A percentile compares a stretch with the other conserved stretches of the same genome.
Evolutionary conservation across 2,113 vertebrate species (phyloP).

Genomic region (Microcebus jonahi): DNA sequence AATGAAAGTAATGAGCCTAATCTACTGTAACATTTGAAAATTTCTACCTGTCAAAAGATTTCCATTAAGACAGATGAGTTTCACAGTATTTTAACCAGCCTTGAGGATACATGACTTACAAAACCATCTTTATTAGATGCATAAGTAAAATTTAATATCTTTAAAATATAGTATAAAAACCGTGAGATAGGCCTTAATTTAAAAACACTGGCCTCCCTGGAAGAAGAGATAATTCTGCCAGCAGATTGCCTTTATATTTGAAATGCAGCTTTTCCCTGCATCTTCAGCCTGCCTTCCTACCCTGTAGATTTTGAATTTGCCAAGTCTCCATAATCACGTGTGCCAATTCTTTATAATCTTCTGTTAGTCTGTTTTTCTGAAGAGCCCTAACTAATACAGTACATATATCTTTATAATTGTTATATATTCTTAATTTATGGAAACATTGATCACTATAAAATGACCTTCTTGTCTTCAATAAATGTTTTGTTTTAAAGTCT

Average conservation of each 20-base stretch:
- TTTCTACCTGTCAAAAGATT: slow-evolving; percentile 3
- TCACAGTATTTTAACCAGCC: background rate
- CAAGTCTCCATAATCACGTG: background rate
- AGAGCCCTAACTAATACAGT: no score
- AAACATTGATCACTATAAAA: background rate
- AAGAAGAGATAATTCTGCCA: no score
- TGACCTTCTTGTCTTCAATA: background rate
- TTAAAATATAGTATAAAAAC: background rate
- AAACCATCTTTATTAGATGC: background rate
- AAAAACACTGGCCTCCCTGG: no score
- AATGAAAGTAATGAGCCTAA: slow-evolving; percentile 39
- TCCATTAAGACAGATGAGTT: background rate
- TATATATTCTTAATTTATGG: background rate
- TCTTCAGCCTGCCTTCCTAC: no score
- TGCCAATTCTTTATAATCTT: background rate
- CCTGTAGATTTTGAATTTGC: background rate
- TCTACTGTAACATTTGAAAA: background rate
- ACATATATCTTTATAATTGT: background rate
- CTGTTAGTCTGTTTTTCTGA: no score
- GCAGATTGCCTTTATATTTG: no score
- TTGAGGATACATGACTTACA: background rate
- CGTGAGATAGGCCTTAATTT: background rate
- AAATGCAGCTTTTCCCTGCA: no score
- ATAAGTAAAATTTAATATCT: background rate
- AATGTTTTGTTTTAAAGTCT: no score